phyloP scores from a whole-genome alignment of 1,140 invertebrate species.

The Hypothenemus hampei region DNA sequence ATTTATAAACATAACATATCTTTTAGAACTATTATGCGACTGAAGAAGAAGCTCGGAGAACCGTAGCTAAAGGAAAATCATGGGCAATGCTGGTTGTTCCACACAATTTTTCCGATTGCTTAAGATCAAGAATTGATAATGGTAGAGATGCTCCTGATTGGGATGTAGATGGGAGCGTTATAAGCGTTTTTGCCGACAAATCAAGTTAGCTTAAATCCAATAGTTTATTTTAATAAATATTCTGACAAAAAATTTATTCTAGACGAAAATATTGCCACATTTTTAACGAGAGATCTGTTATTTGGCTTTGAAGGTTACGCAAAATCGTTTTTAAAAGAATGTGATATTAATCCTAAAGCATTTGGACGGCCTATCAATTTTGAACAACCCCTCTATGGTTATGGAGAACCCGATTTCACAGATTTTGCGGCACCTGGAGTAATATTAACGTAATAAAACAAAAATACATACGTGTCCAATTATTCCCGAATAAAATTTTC shows the following conservation, averaged over 20 bases:
- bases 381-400: constrained; percentile 69
- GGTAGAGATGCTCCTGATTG: constrained; percentile 67
- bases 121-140: constrained; percentile 62
- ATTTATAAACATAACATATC: not conserved
- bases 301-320: constrained; percentile 72
- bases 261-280: constrained; percentile 86
- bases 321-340: constrained; percentile 63
- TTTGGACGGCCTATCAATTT: constrained; percentile 76
- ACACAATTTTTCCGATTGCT: constrained; percentile 77
- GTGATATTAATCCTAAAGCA: constrained; percentile 71
- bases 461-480: not conserved
- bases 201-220: constrained; percentile 60
- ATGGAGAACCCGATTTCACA: constrained; percentile 80
- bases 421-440: constrained; percentile 95
- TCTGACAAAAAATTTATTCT: constrained; percentile 15
- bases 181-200: constrained; percentile 84
- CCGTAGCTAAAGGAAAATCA: constrained; percentile 67
- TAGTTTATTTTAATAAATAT: not conserved
- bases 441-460: constrained; percentile 70
- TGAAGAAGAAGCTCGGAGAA: constrained; percentile 60
- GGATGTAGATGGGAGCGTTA: constrained; percentile 74
- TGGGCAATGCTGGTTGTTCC: constrained; percentile 86
- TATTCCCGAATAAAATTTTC: not conserved
- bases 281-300: constrained; percentile 74
- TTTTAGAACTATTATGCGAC: constrained; percentile 51